A percentile compares a stretch with the other conserved stretches of the same genome.
Conservation (phyloP, 2,888 invertebrate species). For the Catotricha subobsoleta region DNA sequence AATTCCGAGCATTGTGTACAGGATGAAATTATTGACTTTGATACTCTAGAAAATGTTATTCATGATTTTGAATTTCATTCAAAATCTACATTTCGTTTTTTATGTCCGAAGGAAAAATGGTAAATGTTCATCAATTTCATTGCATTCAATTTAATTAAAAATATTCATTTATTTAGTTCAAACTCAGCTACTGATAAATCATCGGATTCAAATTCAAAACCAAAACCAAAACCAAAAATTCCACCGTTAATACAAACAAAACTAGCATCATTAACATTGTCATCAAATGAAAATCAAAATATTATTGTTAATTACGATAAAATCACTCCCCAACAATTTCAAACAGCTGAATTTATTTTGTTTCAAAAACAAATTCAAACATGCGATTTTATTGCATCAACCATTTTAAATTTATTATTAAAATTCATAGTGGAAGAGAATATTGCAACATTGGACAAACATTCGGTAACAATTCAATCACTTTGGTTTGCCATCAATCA, state of each 20-base stretch:
- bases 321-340: not conserved
- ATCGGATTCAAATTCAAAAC: not conserved
- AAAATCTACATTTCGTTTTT: not conserved
- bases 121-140: not conserved
- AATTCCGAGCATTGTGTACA: not conserved
- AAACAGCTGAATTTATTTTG: not conserved
- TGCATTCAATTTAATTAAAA: too few species aligned
- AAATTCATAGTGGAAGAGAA: constrained; percentile 22
- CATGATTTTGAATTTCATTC: not conserved
- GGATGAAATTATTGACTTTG: constrained; percentile 8
- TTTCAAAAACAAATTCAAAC: not conserved
- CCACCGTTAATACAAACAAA: too few species aligned
- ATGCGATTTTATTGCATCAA: constrained; percentile 21
- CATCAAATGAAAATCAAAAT: not conserved
- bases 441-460: constrained; percentile 16
- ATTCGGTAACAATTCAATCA: constrained; percentile 20
- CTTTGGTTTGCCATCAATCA: constrained; percentile 23
- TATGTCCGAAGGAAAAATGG: not conserved
- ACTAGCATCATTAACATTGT: not conserved
- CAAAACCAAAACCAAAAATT: not conserved
- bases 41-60: not conserved
- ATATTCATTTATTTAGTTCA: too few species aligned
- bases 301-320: not conserved
- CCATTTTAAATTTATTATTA: constrained; percentile 22
- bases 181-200: too few species aligned